Conservation (phyloP, 2,797 vertebrate species). For the Uromys caudimaculatus region DNA sequence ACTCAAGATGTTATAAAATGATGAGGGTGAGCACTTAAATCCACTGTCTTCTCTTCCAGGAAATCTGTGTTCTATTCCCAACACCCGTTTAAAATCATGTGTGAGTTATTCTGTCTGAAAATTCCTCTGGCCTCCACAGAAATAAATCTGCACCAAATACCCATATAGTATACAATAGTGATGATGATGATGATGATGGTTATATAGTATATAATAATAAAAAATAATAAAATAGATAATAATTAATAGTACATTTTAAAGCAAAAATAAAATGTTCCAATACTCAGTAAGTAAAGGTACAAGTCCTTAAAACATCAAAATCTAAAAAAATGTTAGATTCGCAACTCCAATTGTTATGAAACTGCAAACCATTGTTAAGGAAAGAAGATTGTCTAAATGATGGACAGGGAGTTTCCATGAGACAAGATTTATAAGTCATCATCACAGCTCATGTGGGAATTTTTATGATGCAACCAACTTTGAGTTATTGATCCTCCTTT, state of each 20-base stretch:
- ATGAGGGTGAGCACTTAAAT: neutral
- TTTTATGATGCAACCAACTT: neutral
- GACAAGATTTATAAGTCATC: neutral
- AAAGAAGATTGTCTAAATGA: too few relatives aligned
- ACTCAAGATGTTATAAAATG: neutral
- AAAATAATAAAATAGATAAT: neutral
- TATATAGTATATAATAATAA: neutral
- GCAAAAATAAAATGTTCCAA: too few relatives aligned
- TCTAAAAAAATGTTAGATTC: neutral
- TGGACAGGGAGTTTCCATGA: neutral
- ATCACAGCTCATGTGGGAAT: neutral
- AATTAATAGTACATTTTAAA: neutral
- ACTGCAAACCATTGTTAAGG: neutral
- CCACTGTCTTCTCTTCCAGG: neutral
- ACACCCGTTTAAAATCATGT: fast-evolving
- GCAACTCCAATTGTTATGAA: neutral
- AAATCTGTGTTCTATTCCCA: neutral
- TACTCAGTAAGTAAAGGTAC: neutral
- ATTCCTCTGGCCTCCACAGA: neutral
- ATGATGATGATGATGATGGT: neutral
- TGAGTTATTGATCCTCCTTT: neutral
- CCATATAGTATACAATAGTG: neutral
- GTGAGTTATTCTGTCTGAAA: too few relatives aligned
- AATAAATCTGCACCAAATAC: neutral
- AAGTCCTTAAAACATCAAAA: neutral